These are phyloP conservation scores for Pterostichus niger DNA, from an alignment of 2,888 invertebrate genomes.

Conservation along the genomic window DNA sequence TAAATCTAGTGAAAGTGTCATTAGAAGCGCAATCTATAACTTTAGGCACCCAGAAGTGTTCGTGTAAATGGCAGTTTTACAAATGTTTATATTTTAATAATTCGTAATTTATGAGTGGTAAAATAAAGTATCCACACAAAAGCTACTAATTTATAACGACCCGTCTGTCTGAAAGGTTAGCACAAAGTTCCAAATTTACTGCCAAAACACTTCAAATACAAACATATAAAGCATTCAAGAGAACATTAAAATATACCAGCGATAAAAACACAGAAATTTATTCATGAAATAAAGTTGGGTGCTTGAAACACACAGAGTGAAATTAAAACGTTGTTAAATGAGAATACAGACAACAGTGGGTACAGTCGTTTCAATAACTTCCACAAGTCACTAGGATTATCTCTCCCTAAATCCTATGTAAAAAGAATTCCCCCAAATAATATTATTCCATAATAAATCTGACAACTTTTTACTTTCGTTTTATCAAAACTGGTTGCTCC, in stretches of 20 bases:
- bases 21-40: constrained; percentile 11
- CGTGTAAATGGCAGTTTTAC: constrained; percentile 18
- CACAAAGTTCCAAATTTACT: constrained; percentile 50
- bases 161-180: constrained; percentile 22
- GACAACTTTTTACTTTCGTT: no score
- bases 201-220: constrained; percentile 28
- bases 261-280: constrained; percentile 51
- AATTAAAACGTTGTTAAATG: constrained; percentile 47
- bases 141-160: constrained; percentile 41
- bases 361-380: background rate
- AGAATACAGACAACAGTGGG: background rate
- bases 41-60: constrained; percentile 19
- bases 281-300: constrained; percentile 49
- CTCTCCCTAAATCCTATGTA: no score
- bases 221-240: constrained; percentile 47
- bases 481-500: no score
- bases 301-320: constrained; percentile 23
- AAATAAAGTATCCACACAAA: constrained; percentile 28
- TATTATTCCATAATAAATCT: no score
- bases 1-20: constrained; percentile 30
- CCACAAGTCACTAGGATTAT: background rate
- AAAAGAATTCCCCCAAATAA: no score
- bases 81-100: constrained; percentile 37
- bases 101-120: constrained; percentile 24
- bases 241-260: constrained; percentile 40